Evolutionary conservation across 2,113 vertebrate species (phyloP).

Genomic region (Lophura nycthemera): DNA sequence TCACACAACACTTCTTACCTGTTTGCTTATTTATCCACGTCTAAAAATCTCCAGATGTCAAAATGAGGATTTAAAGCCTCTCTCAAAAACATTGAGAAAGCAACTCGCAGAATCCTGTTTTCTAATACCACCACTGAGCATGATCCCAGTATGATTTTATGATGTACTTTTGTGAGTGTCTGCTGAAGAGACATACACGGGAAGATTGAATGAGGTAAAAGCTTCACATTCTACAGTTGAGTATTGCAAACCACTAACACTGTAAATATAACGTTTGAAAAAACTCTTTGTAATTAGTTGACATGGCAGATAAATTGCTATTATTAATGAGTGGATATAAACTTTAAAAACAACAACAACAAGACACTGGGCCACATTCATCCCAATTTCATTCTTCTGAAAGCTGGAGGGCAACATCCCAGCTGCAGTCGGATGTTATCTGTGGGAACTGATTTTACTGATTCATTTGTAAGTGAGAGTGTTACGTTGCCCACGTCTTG

Average conservation of each 20-base stretch:
- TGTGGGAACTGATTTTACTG: background rate
- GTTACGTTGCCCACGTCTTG: conserved; percentile 48
- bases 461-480: background rate
- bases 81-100: background rate
- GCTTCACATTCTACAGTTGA: background rate
- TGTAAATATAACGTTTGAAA: background rate
- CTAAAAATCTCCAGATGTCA: background rate
- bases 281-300: background rate
- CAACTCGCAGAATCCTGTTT: background rate
- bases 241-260: background rate
- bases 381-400: background rate
- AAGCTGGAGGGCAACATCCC: background rate
- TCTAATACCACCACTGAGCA: background rate
- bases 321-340: background rate
- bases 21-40: background rate
- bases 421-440: background rate
- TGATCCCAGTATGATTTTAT: background rate
- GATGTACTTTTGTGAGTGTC: background rate
- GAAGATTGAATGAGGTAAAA: background rate
- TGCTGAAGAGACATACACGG: background rate
- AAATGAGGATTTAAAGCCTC: background rate
- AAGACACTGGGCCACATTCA: background rate
- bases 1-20: background rate
- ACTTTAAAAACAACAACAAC: background rate
- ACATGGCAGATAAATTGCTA: background rate